Evolutionary conservation across 2,888 invertebrate species (phyloP).

Genomic region (Ellobium chinense): DNA sequence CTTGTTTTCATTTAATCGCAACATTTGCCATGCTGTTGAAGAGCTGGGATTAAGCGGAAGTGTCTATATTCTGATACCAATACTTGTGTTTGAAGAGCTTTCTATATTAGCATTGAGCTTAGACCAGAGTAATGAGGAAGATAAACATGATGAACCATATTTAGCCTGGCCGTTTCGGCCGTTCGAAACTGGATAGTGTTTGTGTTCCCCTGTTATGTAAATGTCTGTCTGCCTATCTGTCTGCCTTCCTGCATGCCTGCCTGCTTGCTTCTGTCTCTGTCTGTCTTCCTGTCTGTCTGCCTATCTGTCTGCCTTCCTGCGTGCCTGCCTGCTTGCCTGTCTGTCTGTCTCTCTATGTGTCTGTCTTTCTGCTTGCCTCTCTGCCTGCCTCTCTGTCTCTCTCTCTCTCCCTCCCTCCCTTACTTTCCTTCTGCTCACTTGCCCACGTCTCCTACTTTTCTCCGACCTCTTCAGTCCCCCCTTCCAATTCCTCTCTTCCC

Average conservation of each 20-base stretch:
- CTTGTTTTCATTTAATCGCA: too few species aligned
- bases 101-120: too few species aligned
- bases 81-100: too few species aligned
- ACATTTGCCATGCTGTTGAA: too few species aligned
- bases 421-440: not conserved
- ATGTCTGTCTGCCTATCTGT: not conserved
- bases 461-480: not conserved
- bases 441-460: not conserved
- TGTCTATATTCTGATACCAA: too few species aligned
- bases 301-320: not conserved
- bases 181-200: too few species aligned
- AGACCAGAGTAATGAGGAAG: too few species aligned
- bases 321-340: not conserved
- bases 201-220: too few species aligned
- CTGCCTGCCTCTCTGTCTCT: not conserved
- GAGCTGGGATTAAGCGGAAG: too few species aligned
- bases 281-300: not conserved
- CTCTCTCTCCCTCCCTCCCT: not conserved
- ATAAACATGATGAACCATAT: too few species aligned
- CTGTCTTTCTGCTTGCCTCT: not conserved
- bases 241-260: not conserved
- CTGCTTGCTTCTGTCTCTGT: not conserved
- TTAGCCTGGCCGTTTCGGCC: too few species aligned
- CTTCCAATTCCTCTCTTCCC: conserved; percentile 4
- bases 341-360: too few species aligned